phyloP scores from a whole-genome alignment of 92 coral and sea anemone species.

The Phymanthus crucifer region DNA sequence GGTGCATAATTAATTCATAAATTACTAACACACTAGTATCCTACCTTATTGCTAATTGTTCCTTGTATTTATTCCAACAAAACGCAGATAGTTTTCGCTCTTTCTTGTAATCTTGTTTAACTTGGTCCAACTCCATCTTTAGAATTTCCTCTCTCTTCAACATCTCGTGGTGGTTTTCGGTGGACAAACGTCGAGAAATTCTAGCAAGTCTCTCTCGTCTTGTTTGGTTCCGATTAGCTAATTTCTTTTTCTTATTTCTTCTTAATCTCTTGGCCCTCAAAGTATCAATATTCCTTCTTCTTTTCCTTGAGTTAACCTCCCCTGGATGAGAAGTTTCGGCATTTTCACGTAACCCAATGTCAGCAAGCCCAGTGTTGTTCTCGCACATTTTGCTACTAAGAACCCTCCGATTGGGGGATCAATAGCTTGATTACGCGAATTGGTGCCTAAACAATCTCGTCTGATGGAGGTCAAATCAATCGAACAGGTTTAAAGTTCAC shows the following conservation, averaged over 20 bases:
- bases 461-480: background rate
- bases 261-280: background rate
- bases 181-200: background rate
- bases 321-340: background rate
- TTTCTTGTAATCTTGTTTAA: background rate
- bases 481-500: background rate
- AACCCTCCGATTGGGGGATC: background rate
- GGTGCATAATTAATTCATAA: background rate
- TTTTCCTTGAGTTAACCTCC: background rate
- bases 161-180: background rate
- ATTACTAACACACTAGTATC: too few species aligned
- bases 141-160: background rate
- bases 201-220: slow-evolving; percentile 6
- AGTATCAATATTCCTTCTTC: background rate
- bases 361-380: background rate
- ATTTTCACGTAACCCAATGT: background rate
- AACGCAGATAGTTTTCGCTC: slow-evolving; percentile 3
- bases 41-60: background rate
- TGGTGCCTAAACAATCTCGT: background rate
- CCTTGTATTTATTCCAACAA: slow-evolving; percentile 9
- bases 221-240: background rate
- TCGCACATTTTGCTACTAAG: slow-evolving; percentile 8
- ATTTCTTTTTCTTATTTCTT: background rate
- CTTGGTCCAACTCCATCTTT: background rate
- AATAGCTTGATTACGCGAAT: slow-evolving; percentile 10